Evolutionary conservation across 2,113 vertebrate genomes (phyloP).

Genomic region (Oreotragus oreotragus): DNA sequence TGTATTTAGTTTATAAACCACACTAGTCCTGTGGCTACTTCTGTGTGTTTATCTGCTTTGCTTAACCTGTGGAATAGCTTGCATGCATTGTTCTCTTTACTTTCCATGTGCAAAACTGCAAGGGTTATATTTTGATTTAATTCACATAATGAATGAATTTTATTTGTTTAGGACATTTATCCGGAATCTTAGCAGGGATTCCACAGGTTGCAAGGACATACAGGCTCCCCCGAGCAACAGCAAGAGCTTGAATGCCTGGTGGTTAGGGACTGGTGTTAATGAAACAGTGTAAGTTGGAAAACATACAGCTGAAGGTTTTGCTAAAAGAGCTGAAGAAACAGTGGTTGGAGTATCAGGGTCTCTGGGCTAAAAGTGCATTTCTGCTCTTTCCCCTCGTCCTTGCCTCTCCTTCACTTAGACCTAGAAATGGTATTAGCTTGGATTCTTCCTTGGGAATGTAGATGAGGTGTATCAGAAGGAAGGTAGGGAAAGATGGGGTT

Average conservation of each 20-base stretch:
- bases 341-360: not conserved
- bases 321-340: not conserved
- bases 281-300: not conserved
- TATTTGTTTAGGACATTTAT: not conserved
- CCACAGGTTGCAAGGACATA: not conserved
- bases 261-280: not conserved
- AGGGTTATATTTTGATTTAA: not conserved
- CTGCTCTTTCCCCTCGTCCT: not conserved
- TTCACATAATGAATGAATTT: not conserved
- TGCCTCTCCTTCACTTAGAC: not conserved
- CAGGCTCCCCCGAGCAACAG: not conserved
- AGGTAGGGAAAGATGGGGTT: not conserved
- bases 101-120: not conserved
- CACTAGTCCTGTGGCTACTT: not conserved
- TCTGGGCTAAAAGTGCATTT: not conserved
- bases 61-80: not conserved
- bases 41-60: not conserved
- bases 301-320: not conserved
- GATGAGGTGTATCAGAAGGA: not conserved
- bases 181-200: not conserved
- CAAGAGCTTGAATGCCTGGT: not conserved
- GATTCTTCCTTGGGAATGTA: not conserved
- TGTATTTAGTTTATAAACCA: not conserved
- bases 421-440: not conserved
- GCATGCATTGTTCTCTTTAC: not conserved